phyloP scores from a whole-genome alignment of 1,140 invertebrate species.

The Phenacoccus solenopsis region DNA sequence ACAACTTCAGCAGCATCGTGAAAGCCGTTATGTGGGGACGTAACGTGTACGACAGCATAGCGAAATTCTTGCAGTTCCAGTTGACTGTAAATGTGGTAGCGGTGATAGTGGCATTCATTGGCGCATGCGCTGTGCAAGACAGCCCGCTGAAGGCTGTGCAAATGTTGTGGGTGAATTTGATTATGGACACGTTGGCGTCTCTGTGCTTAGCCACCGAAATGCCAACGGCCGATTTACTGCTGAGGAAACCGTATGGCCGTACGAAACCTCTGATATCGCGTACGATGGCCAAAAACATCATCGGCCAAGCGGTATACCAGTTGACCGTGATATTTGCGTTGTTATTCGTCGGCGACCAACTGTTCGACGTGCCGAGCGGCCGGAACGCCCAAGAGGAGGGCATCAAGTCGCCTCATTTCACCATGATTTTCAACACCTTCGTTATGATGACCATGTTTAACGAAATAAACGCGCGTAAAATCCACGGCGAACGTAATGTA shows the following conservation, averaged over 20 bases:
- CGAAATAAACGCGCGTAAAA: constrained; percentile 98
- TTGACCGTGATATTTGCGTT: constrained; percentile 86
- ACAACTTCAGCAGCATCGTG: constrained; percentile 99
- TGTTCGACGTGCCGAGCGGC: constrained; percentile 87
- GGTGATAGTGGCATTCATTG: constrained; percentile 94
- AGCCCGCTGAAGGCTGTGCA: constrained; percentile 93
- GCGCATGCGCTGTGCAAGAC: constrained; percentile 92
- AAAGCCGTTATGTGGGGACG: constrained; percentile 99
- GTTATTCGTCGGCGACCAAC: constrained; percentile 73
- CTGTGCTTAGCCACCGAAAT: constrained; percentile 94
- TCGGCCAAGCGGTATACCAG: constrained; percentile 94
- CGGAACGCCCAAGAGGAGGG: constrained; percentile 41
- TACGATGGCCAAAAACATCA: constrained; percentile 99
- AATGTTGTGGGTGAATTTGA: constrained; percentile 99
- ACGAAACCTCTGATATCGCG: constrained; percentile 95
- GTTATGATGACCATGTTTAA: constrained; percentile 99
- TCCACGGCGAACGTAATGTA: constrained; percentile 96
- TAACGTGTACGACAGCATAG: constrained; percentile 98
- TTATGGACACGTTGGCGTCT: constrained; percentile 98
- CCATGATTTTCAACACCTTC: constrained; percentile 98
- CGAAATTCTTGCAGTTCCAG: constrained; percentile 98
- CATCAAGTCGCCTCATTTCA: constrained; percentile 89
- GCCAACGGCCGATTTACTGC: constrained; percentile 86
- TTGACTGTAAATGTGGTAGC: constrained; percentile 96
- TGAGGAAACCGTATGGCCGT: constrained; percentile 93